phyloP scores from a whole-genome alignment of 2,797 vertebrate genomes.

The Avahi laniger region DNA sequence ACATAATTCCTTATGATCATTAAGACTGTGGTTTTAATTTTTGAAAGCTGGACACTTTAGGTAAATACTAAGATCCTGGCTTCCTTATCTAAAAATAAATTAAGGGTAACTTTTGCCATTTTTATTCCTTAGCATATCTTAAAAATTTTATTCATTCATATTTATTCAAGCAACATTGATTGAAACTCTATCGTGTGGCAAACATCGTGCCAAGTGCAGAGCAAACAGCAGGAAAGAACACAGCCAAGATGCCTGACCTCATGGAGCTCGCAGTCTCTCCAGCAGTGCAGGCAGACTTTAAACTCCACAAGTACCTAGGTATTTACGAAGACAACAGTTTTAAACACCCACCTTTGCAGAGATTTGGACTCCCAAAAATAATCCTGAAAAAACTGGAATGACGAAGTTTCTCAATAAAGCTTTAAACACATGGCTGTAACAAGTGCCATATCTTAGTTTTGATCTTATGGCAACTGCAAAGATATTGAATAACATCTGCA shows the following conservation, averaged over 20 bases:
- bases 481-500: conserved; percentile 57
- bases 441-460: conserved; percentile 41
- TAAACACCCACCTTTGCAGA: conserved; percentile 30
- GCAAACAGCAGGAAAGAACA: neutral
- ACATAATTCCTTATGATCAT: conserved; percentile 24
- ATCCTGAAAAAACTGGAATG: conserved; percentile 42
- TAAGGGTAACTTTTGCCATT: neutral
- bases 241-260: neutral
- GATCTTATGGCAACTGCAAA: conserved; percentile 48
- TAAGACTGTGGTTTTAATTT: conserved; percentile 17
- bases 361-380: conserved; percentile 2
- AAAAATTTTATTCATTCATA: neutral
- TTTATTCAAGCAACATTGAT: neutral
- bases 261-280: neutral
- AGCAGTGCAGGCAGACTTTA: neutral
- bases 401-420: conserved; percentile 19
- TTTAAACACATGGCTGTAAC: conserved; percentile 14
- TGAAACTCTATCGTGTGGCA: neutral
- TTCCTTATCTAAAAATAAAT: conserved; percentile 50
- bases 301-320: neutral
- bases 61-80: conserved; percentile 41
- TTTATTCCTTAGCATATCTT: conserved; percentile 21
- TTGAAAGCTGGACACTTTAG: neutral
- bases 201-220: neutral
- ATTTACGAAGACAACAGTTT: neutral